Evolutionary conservation across 2,888 invertebrate genomes (phyloP).

Genomic region (Harmothoe impar): DNA sequence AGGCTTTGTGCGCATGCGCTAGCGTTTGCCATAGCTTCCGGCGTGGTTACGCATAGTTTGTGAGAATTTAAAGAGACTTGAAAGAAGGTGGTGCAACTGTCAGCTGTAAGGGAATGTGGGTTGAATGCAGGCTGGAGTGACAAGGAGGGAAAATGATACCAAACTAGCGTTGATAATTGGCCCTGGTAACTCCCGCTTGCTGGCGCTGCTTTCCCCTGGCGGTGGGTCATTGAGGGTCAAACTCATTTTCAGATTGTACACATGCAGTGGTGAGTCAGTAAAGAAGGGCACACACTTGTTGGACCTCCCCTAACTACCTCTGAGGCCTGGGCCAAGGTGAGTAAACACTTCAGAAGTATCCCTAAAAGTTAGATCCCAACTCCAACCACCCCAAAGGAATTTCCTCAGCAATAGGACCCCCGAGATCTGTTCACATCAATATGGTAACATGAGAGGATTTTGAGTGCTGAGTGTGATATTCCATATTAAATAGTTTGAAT

Average conservation of each 20-base stretch:
- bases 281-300: slow-evolving; percentile 40
- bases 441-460: background rate
- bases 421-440: background rate
- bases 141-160: background rate
- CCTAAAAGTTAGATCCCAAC: background rate
- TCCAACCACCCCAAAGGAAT: background rate
- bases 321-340: background rate
- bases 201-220: background rate
- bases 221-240: slow-evolving; percentile 32
- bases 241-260: slow-evolving; percentile 55
- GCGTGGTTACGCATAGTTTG: background rate
- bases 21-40: background rate
- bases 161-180: slow-evolving; percentile 26
- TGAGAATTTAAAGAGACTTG: background rate
- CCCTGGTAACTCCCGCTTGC: slow-evolving; percentile 1
- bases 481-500: no score
- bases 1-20: background rate
- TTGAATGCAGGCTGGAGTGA: background rate
- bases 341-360: background rate
- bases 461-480: background rate
- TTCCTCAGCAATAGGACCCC: no score
- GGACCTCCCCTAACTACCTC: background rate
- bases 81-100: background rate
- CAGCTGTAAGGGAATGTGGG: background rate
- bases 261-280: slow-evolving; percentile 39